Evolutionary conservation across 2,888 invertebrate genomes (phyloP).

Genomic region (Cylindroiulus punctatus): DNA sequence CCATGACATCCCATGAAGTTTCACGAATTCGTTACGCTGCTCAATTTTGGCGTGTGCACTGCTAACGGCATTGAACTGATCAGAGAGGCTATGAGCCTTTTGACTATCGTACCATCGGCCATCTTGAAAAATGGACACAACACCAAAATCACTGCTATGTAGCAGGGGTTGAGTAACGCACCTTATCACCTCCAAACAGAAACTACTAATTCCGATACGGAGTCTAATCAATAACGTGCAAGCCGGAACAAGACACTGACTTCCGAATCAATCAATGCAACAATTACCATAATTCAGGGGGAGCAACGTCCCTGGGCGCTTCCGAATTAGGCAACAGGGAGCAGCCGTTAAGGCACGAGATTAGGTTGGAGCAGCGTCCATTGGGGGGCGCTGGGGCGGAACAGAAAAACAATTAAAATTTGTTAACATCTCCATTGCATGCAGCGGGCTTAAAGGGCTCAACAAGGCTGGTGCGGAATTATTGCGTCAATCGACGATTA

Average conservation of each 20-base stretch:
- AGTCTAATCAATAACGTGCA: neutral
- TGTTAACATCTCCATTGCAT: constrained; percentile 18
- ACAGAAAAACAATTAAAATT: neutral
- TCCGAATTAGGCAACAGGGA: neutral
- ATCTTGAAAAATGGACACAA: no score
- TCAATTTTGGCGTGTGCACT: no score
- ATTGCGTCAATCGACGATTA: neutral
- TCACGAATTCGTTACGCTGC: no score
- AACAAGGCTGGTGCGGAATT: neutral
- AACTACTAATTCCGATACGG: neutral
- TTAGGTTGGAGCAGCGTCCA: neutral
- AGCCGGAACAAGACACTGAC: neutral
- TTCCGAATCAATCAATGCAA: neutral
- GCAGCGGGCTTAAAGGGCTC: neutral
- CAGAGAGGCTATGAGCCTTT: no score
- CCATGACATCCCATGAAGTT: no score
- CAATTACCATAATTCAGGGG: neutral
- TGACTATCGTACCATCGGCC: no score
- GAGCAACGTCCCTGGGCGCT: constrained; percentile 9
- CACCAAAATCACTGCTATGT: no score
- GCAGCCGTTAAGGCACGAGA: neutral
- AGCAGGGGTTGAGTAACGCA: no score
- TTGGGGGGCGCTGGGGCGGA: neutral
- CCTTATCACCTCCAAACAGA: neutral
- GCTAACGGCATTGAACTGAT: no score